Evolutionary conservation across 2,888 invertebrate species (phyloP), one percentile per base, ranked within the genome.

Genomic region (Euplagia quadripunctaria): DNA sequence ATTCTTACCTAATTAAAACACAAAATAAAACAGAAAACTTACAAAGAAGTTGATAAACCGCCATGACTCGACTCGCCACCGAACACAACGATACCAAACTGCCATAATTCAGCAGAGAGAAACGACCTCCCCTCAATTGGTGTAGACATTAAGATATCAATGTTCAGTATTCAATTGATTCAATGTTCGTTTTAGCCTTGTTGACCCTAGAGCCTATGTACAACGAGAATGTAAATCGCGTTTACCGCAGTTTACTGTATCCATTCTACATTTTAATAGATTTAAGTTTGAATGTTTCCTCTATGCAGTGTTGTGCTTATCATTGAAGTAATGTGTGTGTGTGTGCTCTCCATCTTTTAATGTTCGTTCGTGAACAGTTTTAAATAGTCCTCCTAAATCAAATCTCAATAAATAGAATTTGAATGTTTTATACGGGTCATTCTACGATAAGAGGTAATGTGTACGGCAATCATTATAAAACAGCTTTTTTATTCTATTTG

Each of bases 91-190:
- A 9, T 11, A 63, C 42, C n/a, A 55, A n/a, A 72, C 72, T 61
- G 61, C 9, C 8, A 43, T 14, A 42, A 17, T 66, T 66, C 52
- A 64, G 51, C 63, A 67, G 46, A 2, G 75, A 75, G 46, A 58
- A 43, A 41, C 31, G 74, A 75, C 65, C 61, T 41, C 67, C 64
- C 66, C 16, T 76, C 71, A 75, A 75, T 72, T 75, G 69, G 70
- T 63, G 58, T 69, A 79, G 63, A 68, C 65, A 68, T 70, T 72
- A 76, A 77, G 82, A 77, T 76, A 71, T 72, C 72, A 80, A 75
- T 63, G 52, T 49, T 52, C 66, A 67, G 63, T 63, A 41, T 66
- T 73, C 79, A 82, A 78, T 81, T 82, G 79, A 72, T 77, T 68
- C 71, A 82, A 79, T 75, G 75, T 74, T 64, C 68, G 69, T 66